Evolutionary conservation across 2,888 invertebrate genomes (phyloP), one percentile per base, ranked within the genome.

Genomic region (Dryocosmus kuriphilus): DNA sequence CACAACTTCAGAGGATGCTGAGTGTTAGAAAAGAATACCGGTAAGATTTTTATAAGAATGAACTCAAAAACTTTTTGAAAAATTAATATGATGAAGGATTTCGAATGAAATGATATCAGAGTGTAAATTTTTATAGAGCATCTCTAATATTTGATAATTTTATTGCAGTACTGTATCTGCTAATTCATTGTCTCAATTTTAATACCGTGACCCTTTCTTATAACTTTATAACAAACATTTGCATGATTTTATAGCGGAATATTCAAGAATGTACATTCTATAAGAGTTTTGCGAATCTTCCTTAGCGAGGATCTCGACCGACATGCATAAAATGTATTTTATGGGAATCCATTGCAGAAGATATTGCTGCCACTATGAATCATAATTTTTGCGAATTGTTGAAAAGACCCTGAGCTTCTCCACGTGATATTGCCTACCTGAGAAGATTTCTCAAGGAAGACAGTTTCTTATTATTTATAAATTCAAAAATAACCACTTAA

Each of bases 281-380:
- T 60, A 16, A 60, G 57, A 60, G 27, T 60, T 60, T 60, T 14
- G 60, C 24, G 16, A 60, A 27, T 60, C 16, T 60, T 60, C 27
- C 27, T 27, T 27, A 60, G 60, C 60, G 14, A 60, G 27, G 60
- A 14, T 60, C 27, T 60, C 24, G 27, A 60, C 16, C 27, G 24
- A 24, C 14, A 60, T 60, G 14, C 27, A 60, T 60, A 60, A 60
- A 60, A 60, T 60, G 24, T 60, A 27, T 60, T 60, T 60, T 60
- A 60, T 60, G 60, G 60, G 27, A 60, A 60, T 60, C 24, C 60
- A 60, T 60, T 60, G 24, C 14, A 60, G 60, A 60, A 22, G 60
- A 24, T 60, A 60, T 60, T 60, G 60, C 60, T 60, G 27, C 24
- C 27, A 14, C 60, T 14, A 60, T 60, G 27, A 14, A 60, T 27